Conservation (phyloP, 2,797 vertebrate genomes). For the Dicrostonyx torquatus region DNA sequence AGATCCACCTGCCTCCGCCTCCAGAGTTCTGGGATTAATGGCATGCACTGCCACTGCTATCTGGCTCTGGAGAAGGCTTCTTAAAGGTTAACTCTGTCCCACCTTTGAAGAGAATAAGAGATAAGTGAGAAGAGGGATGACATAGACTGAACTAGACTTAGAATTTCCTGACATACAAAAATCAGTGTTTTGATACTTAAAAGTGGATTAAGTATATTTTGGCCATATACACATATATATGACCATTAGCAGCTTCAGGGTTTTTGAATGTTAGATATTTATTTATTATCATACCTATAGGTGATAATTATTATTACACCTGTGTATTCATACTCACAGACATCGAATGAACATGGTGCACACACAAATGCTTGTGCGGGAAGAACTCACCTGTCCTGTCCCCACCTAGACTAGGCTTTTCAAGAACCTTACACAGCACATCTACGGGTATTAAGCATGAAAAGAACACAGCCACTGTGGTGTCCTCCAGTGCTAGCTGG, state of each 20-base stretch:
- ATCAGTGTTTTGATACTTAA: background rate
- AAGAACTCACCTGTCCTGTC: background rate
- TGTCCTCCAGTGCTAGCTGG: background rate
- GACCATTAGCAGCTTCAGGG: background rate
- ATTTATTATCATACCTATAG: background rate
- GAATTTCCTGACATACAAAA: slow-evolving; percentile 1
- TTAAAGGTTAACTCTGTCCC: background rate
- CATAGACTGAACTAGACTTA: background rate
- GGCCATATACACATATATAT: background rate
- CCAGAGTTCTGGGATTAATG: too few species aligned
- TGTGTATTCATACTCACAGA: background rate
- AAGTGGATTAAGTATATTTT: background rate
- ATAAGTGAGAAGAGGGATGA: background rate
- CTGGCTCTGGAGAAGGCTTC: background rate
- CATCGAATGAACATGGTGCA: background rate
- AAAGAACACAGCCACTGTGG: background rate
- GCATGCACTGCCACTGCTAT: too few species aligned
- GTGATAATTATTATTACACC: background rate
- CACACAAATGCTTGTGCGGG: background rate
- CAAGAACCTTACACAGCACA: background rate
- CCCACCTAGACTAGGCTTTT: background rate
- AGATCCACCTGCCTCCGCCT: too few species aligned
- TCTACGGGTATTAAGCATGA: background rate
- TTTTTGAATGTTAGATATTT: slow-evolving; percentile 14
- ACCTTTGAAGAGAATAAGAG: background rate